Percentiles rank a stretch among this genome's conserved stretches.
Conservation (phyloP, 1,140 invertebrate species). For the Lepidurus couesii region DNA sequence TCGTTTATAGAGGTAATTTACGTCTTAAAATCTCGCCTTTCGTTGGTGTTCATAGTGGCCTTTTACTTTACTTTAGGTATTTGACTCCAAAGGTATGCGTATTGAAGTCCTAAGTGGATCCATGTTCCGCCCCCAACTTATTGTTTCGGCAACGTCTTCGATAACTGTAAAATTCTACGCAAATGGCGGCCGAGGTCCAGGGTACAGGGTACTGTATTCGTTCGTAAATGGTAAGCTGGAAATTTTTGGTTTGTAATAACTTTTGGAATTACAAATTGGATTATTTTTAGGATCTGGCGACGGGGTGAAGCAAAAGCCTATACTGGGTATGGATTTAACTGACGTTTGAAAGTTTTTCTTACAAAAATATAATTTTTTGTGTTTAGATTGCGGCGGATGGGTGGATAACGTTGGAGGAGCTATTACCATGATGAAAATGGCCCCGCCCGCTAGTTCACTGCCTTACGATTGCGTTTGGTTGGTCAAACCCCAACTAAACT, state of each 20-base stretch:
- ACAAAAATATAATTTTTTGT: slow-evolving; percentile 43
- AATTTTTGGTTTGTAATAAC: not conserved
- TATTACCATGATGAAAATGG: slow-evolving; percentile 74
- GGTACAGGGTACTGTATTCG: slow-evolving; percentile 62
- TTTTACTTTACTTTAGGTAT: slow-evolving; percentile 59
- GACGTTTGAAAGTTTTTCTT: no score
- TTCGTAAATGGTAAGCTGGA: slow-evolving; percentile 45
- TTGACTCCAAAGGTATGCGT: slow-evolving; percentile 62
- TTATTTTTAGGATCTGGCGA: slow-evolving; percentile 49
- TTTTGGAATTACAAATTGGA: not conserved
- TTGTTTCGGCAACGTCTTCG: slow-evolving; percentile 58
- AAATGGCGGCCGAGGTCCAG: slow-evolving; percentile 60
- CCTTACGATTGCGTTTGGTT: slow-evolving; percentile 68
- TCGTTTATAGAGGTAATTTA: slow-evolving; percentile 60
- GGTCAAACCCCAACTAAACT: slow-evolving; percentile 58
- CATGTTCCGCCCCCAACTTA: slow-evolving; percentile 61
- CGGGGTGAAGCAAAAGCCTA: slow-evolving; percentile 43
- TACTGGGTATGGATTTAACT: no score
- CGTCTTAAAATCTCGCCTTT: not conserved
- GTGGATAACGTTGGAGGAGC: slow-evolving; percentile 65
- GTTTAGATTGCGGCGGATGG: slow-evolving; percentile 62
- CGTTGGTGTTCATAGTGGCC: no score
- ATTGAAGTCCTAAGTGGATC: slow-evolving; percentile 60
- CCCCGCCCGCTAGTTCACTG: slow-evolving; percentile 48
- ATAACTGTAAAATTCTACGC: slow-evolving; percentile 63